Base-by-base conservation (phyloP, 2,888 invertebrate genomes). In the Enoplolaimus lenunculus region DNA sequence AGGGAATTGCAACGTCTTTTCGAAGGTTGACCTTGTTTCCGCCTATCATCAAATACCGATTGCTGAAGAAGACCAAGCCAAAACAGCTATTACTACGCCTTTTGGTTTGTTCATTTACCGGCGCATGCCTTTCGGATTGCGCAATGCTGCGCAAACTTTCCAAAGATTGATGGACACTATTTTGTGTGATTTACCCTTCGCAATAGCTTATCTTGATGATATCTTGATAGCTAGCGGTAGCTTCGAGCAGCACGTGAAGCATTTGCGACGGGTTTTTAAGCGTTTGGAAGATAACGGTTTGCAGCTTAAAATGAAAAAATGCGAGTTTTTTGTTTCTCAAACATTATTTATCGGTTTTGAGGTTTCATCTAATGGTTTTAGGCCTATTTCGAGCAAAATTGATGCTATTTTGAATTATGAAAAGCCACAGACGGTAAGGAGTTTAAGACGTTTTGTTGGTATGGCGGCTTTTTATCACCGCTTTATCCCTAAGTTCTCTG, bases 91-190 rank as follows among this genome's bases (percentile, higher is more conserved):
- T 30, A 59, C 62, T 1, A 71, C 74, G 2, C 62, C 70, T 28
- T 26, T 26, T 13, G 72, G 75, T 1, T 72, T 73, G 31, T 75
- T 67, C 33, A 70, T 74, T 31, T 75, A 70, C 67, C 70, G 70
- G 2, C 60, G 73, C 13, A 71, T 75, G 71, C 68, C 71, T 0
- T 74, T 73, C 64, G 72, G 74, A 3, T 62, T 75, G 1, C 70
- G 72, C 1, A 73, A 71, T 28, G 72, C 72, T 33, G 71, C 72
- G 28, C 71, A 73, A 0, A 72, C 72, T 13, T 75, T 74, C 35
- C 72, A 75, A 68, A 34, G 72, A 16, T 67, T 73, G 13, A 68
- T 68, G 62, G 35, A 68, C 33, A 31, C 28, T 13, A n/a, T 68
- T n/a, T 59, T 68, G 21, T 13, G 16, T n/a, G 68, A 31, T 26